phyloP scores from a whole-genome alignment of 2,113 vertebrate genomes.

The Kryptolebias marmoratus region DNA sequence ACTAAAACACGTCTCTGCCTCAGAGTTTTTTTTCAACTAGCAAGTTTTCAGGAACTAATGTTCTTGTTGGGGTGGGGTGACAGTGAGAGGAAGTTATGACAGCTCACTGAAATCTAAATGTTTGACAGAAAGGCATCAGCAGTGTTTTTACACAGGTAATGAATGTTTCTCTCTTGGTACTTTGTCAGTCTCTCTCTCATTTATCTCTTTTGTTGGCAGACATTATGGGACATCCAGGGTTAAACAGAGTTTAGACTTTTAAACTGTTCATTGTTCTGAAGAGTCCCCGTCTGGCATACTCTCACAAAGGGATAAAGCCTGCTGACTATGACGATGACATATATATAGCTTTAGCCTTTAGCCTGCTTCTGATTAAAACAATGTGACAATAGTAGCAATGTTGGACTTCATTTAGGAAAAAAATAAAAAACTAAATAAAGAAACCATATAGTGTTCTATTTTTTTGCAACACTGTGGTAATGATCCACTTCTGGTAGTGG shows the following conservation, averaged over 20 bases:
- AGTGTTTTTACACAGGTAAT: background rate
- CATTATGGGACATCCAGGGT: background rate
- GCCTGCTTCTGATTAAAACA: slow-evolving; percentile 37
- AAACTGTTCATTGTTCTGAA: slow-evolving; percentile 57
- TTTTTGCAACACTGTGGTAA: background rate
- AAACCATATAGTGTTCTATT: background rate
- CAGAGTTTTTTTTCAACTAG: background rate
- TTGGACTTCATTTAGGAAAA: slow-evolving; percentile 22
- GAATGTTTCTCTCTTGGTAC: background rate
- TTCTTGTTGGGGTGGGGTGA: slow-evolving; percentile 5
- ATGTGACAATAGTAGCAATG: slow-evolving; percentile 54
- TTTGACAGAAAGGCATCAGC: background rate
- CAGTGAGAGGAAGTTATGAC: background rate
- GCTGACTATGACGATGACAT: slow-evolving; percentile 63
- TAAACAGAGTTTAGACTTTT: slow-evolving; percentile 35
- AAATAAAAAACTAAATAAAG: slow-evolving; percentile 10
- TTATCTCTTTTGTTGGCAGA: background rate
- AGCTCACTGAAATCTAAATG: background rate
- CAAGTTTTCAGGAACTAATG: background rate
- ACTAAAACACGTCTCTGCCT: slow-evolving; percentile 22
- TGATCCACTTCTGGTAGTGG: background rate
- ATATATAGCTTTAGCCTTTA: slow-evolving; percentile 40
- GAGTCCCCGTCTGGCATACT: slow-evolving; percentile 14
- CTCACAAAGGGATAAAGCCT: slow-evolving; percentile 7
- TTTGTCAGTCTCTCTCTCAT: background rate